Evolutionary conservation across 2,113 vertebrate genomes (phyloP).

Genomic region (Chroicocephalus ridibundus): DNA sequence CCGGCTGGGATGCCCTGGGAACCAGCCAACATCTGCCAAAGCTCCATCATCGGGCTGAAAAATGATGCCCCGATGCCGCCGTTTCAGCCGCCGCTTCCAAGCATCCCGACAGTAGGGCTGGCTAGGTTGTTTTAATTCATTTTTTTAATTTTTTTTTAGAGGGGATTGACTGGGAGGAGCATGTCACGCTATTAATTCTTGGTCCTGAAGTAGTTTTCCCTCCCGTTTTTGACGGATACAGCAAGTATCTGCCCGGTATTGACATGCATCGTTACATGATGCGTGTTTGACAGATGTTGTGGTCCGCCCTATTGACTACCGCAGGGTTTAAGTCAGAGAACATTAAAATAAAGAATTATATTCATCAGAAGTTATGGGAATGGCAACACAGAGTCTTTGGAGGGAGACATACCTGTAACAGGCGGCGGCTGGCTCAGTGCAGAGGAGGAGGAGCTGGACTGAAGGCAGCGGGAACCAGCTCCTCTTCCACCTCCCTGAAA

Average conservation of each 20-base stretch:
- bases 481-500: not conserved
- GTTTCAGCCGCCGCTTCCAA: not conserved
- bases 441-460: not conserved
- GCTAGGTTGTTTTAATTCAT: rapidly evolving
- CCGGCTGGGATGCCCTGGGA: not conserved
- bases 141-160: not conserved
- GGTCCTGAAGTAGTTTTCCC: not conserved
- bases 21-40: not conserved
- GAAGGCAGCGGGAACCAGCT: not conserved
- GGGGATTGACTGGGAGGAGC: rapidly evolving
- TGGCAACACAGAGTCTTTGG: rapidly evolving
- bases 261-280: rapidly evolving
- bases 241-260: rapidly evolving
- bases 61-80: rapidly evolving
- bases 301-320: not conserved
- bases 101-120: rapidly evolving
- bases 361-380: rapidly evolving
- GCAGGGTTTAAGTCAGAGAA: not conserved
- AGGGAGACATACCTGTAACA: not conserved
- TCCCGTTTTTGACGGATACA: not conserved
- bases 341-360: not conserved
- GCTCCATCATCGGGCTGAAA: not conserved
- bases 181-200: not conserved
- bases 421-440: not conserved
- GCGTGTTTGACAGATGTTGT: not conserved